Percentiles rank a stretch among this genome's conserved stretches.
These are phyloP conservation scores for Xestia ashworthii DNA, from an alignment of 2,888 invertebrate species.

Conservation along the genomic window DNA sequence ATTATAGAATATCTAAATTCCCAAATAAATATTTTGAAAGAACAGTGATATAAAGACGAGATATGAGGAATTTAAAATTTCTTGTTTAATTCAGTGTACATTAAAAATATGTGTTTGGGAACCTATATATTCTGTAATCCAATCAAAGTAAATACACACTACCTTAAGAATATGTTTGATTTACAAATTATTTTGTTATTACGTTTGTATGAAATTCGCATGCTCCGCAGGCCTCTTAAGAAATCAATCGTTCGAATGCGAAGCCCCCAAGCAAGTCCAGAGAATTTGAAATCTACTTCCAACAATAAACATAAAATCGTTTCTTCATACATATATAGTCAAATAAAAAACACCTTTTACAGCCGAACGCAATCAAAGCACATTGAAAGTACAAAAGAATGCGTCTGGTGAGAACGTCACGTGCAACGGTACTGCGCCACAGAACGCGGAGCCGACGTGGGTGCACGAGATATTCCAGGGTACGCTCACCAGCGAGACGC, in stretches of 20 bases:
- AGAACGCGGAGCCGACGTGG: slow-evolving; percentile 97
- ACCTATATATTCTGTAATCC: no score
- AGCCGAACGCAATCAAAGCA: slow-evolving; percentile 95
- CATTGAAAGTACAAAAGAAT: slow-evolving; percentile 91
- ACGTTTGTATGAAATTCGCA: no score
- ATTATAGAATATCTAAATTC: no score
- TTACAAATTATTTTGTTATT: no score
- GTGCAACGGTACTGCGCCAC: slow-evolving; percentile 83
- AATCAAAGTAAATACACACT: no score
- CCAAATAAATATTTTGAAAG: no score
- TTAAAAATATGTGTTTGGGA: no score
- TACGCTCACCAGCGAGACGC: slow-evolving; percentile 99
- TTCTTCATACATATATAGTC: neutral
- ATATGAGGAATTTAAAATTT: no score
- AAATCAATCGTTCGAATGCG: neutral
- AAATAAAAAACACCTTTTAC: slow-evolving; percentile 10
- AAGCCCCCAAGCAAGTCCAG: neutral
- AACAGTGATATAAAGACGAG: no score
- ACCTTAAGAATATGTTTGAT: no score
- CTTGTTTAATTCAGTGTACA: no score
- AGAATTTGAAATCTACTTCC: neutral
- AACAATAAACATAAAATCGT: neutral
- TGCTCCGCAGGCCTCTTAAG: neutral
- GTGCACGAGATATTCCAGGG: slow-evolving; percentile 99
- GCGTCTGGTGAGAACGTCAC: slow-evolving; percentile 82